A percentile compares a stretch with the other conserved stretches of the same genome.
Evolutionary conservation across 2,888 invertebrate genomes (phyloP).

Genomic region (Blastobasis adustella): DNA sequence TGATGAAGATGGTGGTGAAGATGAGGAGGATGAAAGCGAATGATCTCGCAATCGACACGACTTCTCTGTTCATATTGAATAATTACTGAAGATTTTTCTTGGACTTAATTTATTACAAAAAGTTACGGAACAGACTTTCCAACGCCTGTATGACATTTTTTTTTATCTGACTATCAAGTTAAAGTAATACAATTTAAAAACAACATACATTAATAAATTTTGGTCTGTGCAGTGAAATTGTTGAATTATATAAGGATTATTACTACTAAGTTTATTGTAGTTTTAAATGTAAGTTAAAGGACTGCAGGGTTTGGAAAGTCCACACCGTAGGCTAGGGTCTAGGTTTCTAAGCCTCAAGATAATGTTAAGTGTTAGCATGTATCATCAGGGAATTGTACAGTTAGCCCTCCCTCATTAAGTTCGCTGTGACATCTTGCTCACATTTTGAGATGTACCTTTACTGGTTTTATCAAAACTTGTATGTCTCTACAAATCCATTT

Average conservation of each 20-base stretch:
- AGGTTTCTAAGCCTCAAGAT: constrained; percentile 67
- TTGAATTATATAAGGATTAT: constrained; percentile 46
- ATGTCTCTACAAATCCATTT: constrained; percentile 44
- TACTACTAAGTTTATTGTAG: constrained; percentile 37
- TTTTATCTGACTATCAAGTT: constrained; percentile 5
- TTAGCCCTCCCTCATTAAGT: constrained; percentile 74
- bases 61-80: constrained; percentile 71
- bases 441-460: constrained; percentile 51
- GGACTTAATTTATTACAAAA: constrained; percentile 74
- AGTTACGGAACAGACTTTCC: constrained; percentile 71
- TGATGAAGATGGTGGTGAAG: constrained; percentile 78
- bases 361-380: constrained; percentile 74
- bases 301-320: constrained; percentile 71
- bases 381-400: constrained; percentile 74
- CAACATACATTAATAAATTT: constrained; percentile 6
- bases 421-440: constrained; percentile 71
- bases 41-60: constrained; percentile 67
- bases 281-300: constrained; percentile 39
- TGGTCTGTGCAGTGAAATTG: constrained; percentile 46
- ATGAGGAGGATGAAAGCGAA: constrained; percentile 79
- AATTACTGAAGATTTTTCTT: constrained; percentile 74
- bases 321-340: constrained; percentile 66
- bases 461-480: constrained; percentile 64
- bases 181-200: constrained; percentile 1
- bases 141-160: constrained; percentile 45